Evolutionary conservation across 1,140 invertebrate species (phyloP).

Genomic region (Camponotus floridanus): DNA sequence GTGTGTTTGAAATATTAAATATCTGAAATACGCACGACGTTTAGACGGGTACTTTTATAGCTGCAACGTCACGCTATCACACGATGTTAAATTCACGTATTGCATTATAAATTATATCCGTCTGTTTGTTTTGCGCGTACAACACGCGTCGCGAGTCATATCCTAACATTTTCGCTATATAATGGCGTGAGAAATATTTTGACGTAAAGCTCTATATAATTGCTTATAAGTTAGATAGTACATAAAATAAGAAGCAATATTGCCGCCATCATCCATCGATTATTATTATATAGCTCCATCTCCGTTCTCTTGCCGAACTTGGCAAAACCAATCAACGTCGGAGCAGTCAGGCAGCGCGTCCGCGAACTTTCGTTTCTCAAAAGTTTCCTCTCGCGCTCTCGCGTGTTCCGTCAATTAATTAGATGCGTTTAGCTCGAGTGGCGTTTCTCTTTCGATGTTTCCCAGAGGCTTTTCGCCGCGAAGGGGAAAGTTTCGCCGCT

Average conservation of each 20-base stretch:
- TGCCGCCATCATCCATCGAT: conserved; percentile 19
- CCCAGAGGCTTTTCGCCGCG: conserved; percentile 17
- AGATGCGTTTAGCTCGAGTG: conserved; percentile 64
- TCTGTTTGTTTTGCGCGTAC: not conserved
- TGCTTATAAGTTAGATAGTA: conserved; percentile 29
- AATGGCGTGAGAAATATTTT: not conserved
- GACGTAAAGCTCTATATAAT: conserved; percentile 1
- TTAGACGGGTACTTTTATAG: not conserved
- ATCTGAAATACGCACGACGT: not conserved
- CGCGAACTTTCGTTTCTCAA: conserved; percentile 52
- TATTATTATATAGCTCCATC: conserved; percentile 38
- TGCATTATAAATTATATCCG: not conserved
- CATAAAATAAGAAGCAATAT: conserved; percentile 36
- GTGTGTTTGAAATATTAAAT: conserved; percentile 1
- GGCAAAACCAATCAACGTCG: conserved; percentile 58
- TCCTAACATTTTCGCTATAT: not conserved
- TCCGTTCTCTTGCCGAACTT: conserved; percentile 7
- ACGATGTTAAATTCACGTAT: not conserved
- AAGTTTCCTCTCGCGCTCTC: conserved; percentile 58
- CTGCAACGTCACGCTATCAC: too few relatives aligned
- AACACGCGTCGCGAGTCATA: not conserved
- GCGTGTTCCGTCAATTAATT: conserved; percentile 66
- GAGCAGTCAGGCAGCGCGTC: conserved; percentile 29
- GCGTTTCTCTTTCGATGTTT: conserved; percentile 54
- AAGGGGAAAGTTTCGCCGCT: conserved; percentile 33